Base-by-base conservation (phyloP, 2,113 vertebrate genomes). In the Pollimyrus isidori region DNA sequence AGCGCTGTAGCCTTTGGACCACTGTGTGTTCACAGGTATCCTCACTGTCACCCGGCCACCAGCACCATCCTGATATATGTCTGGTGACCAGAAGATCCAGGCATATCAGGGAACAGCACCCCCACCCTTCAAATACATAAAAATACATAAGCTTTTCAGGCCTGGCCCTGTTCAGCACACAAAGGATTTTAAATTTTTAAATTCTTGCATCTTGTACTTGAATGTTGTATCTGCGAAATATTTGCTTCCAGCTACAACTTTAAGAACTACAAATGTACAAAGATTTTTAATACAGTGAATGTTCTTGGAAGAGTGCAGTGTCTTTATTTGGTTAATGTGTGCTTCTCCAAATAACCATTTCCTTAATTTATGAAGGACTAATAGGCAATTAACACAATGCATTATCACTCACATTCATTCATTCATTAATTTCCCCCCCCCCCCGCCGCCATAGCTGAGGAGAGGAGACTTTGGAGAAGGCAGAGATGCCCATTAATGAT, bases 201-300 rank as follows among this genome's bases (percentile, higher is more conserved):
- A 69, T 30, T 69, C n/a, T 13, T 30, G 62, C n/a, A 69, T 69
- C 62, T 69, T 73, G 19, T 69, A 45, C 30, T 49, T 89, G 48
- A 45, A 21, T 88, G 9, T 87, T 89, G 19, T 90, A 89, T 87
- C 92, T 88, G 92, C 87, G 85, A 89, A 65, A 69, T 91, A 83
- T 56, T 82, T 11, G 23, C 30, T 82, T 89, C 76, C 88, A 56
- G 49, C 30, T 89, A 35, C 49, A 89, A 50, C 48, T 88, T 91
- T 92, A 86, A 90, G 90, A 89, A 87, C 90, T 92, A 91, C 91
- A 91, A 93, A 92, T 91, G 90, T 89, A 93, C 89, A 90, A 93
- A 49, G 49, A 87, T 90, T 1, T 62, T 53, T 48, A 48, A 88
- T 85, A 69, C 87, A 91, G 87, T 90, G 91, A 91, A 89, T 87